Evolutionary conservation across 2,113 vertebrate species (phyloP).

Genomic region (Engraulis encrasicolus): DNA sequence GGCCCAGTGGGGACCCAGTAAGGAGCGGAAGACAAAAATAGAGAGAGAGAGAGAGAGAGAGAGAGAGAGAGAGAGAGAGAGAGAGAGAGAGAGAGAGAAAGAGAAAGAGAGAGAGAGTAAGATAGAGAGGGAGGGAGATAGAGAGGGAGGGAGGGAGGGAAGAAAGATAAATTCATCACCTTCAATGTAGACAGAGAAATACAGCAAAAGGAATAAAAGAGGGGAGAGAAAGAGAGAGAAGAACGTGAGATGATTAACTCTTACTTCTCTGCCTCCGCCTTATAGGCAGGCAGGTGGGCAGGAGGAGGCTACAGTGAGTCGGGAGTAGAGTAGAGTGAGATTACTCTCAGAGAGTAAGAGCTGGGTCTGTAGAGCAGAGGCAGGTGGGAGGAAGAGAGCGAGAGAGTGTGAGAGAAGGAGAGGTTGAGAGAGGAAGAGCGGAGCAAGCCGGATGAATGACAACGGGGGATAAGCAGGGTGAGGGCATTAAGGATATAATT

Average conservation of each 20-base stretch:
- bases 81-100: conserved; percentile 29
- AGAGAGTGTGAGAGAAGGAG: neutral
- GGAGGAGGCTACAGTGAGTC: too few species aligned
- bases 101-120: conserved; percentile 45
- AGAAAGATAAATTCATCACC: too few species aligned
- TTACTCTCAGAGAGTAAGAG: neutral
- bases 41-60: conserved; percentile 14
- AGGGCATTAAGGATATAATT: neutral
- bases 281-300: neutral
- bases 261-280: neutral
- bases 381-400: neutral
- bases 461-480: neutral
- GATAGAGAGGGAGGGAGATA: conserved; percentile 10
- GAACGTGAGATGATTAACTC: neutral
- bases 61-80: conserved; percentile 29
- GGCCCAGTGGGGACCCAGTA: conserved; percentile 50
- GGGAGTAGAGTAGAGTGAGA: neutral
- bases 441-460: neutral
- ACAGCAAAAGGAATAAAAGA: conserved; percentile 40
- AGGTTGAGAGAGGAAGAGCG: neutral
- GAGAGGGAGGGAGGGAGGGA: conserved; percentile 28
- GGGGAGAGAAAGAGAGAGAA: neutral
- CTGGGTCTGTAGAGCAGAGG: too few species aligned
- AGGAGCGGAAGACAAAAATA: conserved; percentile 46
- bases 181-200: neutral